Evolutionary conservation across 2,888 invertebrate species (phyloP), one percentile per base, ranked within the genome.

Genomic region (Psococerastis gibbosa): DNA sequence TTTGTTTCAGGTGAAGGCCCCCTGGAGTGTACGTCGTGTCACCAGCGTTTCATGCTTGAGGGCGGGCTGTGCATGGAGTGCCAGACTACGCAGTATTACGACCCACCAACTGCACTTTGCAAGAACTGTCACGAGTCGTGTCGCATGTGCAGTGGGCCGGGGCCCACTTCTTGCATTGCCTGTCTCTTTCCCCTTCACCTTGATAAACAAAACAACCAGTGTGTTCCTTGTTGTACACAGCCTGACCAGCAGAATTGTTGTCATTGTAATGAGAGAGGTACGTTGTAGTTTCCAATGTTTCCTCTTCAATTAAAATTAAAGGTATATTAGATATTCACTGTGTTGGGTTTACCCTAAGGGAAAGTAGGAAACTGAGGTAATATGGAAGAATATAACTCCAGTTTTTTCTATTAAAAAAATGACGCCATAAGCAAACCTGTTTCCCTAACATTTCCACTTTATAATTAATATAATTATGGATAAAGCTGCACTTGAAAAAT

Each of bases 61-160:
- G 75, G 76, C 46, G 78, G 78, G 3, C 64, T 78, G 1, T 81
- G 81, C 56, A 76, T 78, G 72, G 78, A 78, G 56, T 81, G 81
- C 49, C 67, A 78, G 9, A 73, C 75, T 35, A 73, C 76, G 0
- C 78, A 80, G 60, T 80, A 73, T 61, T 78, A 79, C 54, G 80
- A 80, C 51, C 63, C 71, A 1, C 66, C 67, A 47, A 76, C 73
- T 38, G 75, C 74, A 53, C 68, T 72, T 3, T 82, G 82, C 56
- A 71, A 69, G 52, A 62, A 66, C 2, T 81, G 80, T 50, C 73
- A 79, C 50, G 57, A 66, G 1, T 67, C 73, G 3, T 80, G 80
- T 53, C 68, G 71, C 45, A 71, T 74, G 1, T 80, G 80, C 55
- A 69, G 71, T 1, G 79, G 77, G 0, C 72, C 76, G 0, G 77